These are phyloP conservation scores for Thyatira batis DNA, from an alignment of 2,888 invertebrate genomes.

Conservation along the genomic window DNA sequence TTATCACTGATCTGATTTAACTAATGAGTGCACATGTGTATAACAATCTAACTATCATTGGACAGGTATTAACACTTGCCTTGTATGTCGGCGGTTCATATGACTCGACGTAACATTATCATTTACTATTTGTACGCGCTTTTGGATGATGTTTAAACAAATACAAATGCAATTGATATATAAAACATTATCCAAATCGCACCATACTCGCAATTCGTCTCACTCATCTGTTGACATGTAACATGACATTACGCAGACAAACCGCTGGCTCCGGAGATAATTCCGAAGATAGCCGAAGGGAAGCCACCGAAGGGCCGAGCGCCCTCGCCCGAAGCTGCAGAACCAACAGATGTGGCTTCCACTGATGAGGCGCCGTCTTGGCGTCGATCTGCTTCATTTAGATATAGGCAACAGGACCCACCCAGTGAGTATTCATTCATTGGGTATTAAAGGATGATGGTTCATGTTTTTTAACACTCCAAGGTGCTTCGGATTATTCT, in stretches of 20 bases:
- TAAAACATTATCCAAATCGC: conserved; percentile 3
- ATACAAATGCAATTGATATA: background rate
- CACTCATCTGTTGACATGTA: conserved; percentile 21
- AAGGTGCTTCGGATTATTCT: too few species aligned
- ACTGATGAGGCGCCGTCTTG: conserved; percentile 70
- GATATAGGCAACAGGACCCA: conserved; percentile 58
- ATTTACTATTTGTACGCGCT: background rate
- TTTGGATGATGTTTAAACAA: conserved; percentile 1
- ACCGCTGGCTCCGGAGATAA: conserved; percentile 58
- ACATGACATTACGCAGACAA: conserved; percentile 49
- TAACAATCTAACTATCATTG: background rate
- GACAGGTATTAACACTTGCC: background rate
- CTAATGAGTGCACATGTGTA: background rate
- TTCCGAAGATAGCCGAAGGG: conserved; percentile 68
- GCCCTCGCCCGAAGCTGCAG: conserved; percentile 59
- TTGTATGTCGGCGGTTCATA: background rate
- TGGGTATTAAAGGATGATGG: background rate
- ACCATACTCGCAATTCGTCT: conserved; percentile 9
- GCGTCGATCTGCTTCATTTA: conserved; percentile 69
- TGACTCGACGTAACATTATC: conserved; percentile 1
- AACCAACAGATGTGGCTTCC: conserved; percentile 36
- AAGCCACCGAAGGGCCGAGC: conserved; percentile 71
- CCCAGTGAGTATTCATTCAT: conserved; percentile 50
- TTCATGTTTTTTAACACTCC: background rate
- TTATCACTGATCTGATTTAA: background rate